Base-by-base conservation (phyloP, 1,140 invertebrate genomes). In the Cryptotermes secundus region DNA sequence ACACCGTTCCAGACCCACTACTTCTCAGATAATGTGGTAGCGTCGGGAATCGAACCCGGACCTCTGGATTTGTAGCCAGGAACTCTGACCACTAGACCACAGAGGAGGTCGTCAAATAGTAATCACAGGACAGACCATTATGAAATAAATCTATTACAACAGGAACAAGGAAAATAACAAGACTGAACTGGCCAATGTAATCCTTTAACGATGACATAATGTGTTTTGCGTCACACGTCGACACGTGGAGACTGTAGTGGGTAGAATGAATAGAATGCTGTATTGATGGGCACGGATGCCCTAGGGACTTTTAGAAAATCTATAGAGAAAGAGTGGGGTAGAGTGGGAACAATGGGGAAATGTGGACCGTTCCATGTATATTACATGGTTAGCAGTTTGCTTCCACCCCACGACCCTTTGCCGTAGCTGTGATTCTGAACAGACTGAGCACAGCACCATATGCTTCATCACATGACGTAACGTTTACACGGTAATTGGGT, bases 291-390 rank as follows among this genome's bases (percentile, higher is more conserved):
- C n/a, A 1, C 59, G 59, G 26, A n/a, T 4, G 26, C 59, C 59
- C 59, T 72, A 72, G 59, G 59, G 59, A 72, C 59, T n/a, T 72
- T 72, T 72, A 72, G 59, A 72, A 31, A 72, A 31, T 26, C 59
- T 72, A 72, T 72, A 31, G n/a, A 6, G 59, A 26, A 72, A 31
- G 59, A 72, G 59, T 31, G 59, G 12, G 19, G 31, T 16, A 72
- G 59, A 31, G 26, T 72, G 59, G 26, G 59, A 6, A 72, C 59
- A 72, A 72, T 31, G 14, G 59, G 59, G 26, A 72, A 72, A 72
- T 72, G 59, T 72, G 3, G 59, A 72, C 26, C 2, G 59, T 72
- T n/a, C n/a, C 59, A 72, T 72, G 59, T n/a, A 72, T n/a, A 72
- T 72, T 72, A 72, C n/a, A 72, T 31, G 59, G 59, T 72, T 72